Base-by-base conservation (phyloP, 1,140 invertebrate genomes). In the Diorhabda carinulata region DNA sequence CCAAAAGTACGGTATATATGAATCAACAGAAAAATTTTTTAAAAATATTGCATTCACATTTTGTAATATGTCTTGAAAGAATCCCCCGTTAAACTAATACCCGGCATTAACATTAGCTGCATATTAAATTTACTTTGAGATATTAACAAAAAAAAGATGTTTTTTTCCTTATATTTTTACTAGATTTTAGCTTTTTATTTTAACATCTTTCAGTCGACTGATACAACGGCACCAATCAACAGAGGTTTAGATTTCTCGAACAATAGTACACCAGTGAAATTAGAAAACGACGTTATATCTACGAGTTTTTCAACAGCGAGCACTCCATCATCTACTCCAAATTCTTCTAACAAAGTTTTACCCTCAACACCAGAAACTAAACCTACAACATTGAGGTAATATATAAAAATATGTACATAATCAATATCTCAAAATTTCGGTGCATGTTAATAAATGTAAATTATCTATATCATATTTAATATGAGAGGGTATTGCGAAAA, bases 141-240 rank as follows among this genome's bases (percentile, higher is more conserved):
- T 25, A 25, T 25, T 25, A 25, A 25, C 25, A 25, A 25, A 25
- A 25, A 25, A 1, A 25, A 25, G 1, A 25, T 25, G 25, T 25
- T 25, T 25, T 25, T 25, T 25, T 25, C 25, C 25, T 1, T 25
- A 25, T 25, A 25, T 25, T 25, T 25, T 25, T 56, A 56, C 52
- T 41, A 56, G 5, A 47, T 70, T 59, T 45, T 9, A n/a, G 4
- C 9, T 42, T 25, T 25, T 25, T 25, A 25, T 25, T 25, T 25
- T 25, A 25, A 25, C 41, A 43, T 64, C 72, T 76, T 76, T n/a
- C 66, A 80, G 77, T 64, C 79, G 5, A 80, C 78, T 2, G 79
- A 80, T 69, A 78, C 79, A 64, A 79, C 78, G 52, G 79, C 78
- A 8, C 66, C 77, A 2, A 79, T 78, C 57, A 79, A 67, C 66